Conservation (phyloP, 1,140 invertebrate genomes). For the Magallana angulata region DNA sequence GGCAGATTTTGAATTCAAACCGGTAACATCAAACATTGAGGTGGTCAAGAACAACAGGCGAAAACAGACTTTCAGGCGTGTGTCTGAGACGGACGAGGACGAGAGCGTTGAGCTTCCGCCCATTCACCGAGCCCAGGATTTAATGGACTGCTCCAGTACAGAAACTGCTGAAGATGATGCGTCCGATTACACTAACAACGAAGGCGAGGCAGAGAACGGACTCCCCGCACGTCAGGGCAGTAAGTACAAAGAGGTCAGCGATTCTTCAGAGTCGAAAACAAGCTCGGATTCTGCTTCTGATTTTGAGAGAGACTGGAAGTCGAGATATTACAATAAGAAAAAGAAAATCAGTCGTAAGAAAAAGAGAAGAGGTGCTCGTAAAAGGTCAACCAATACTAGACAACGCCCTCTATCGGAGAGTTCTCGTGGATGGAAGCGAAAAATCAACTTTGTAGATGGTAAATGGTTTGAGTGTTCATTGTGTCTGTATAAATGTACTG, state of each 20-base stretch:
- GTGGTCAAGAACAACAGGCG: background rate
- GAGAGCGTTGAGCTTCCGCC: background rate
- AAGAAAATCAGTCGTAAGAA: background rate
- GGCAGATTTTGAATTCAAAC: background rate
- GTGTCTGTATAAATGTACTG: slow-evolving; percentile 34
- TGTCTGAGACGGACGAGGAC: background rate
- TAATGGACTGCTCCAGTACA: background rate
- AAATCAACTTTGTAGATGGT: slow-evolving; percentile 40
- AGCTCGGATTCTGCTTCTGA: slow-evolving; percentile 15
- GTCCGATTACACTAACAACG: background rate
- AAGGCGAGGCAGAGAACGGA: background rate
- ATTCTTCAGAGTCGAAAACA: background rate
- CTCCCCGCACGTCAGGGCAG: background rate
- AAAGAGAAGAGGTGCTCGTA: background rate
- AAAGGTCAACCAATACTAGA: background rate
- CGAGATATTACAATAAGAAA: background rate
- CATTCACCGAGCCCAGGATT: slow-evolving; percentile 8
- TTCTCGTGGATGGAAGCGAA: slow-evolving; percentile 2
- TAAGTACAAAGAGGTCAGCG: slow-evolving; percentile 2
- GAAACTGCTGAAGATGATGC: background rate
- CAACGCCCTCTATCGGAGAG: background rate
- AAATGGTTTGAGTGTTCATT: slow-evolving; percentile 46
- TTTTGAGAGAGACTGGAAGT: slow-evolving; percentile 13
- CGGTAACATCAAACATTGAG: background rate
- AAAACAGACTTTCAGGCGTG: background rate